Percentiles rank a stretch among this genome's conserved stretches.
Evolutionary conservation across 2,888 invertebrate genomes (phyloP).

Genomic region (Phrixothrix hirtus): DNA sequence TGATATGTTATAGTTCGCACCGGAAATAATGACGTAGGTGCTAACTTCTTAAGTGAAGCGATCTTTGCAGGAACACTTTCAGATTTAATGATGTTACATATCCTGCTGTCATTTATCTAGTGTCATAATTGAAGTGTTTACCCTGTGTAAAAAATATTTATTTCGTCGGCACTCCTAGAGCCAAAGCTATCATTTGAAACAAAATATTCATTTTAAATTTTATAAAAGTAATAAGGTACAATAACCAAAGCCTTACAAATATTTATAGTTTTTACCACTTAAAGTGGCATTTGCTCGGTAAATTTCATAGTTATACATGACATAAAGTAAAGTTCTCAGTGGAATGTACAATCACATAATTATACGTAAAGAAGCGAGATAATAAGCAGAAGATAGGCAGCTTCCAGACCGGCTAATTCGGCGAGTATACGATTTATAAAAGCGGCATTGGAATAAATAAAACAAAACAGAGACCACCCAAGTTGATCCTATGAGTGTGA

Average conservation of each 20-base stretch:
- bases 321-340: conserved; percentile 13
- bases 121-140: too few species aligned
- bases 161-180: too few species aligned
- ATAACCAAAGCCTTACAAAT: too few species aligned
- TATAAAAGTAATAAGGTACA: too few species aligned
- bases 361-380: conserved; percentile 39
- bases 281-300: neutral
- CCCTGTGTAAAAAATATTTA: too few species aligned
- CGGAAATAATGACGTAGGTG: too few species aligned
- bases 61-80: too few species aligned
- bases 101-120: neutral
- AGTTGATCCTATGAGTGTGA: conserved; percentile 53
- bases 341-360: conserved; percentile 36
- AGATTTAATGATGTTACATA: too few species aligned
- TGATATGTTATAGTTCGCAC: too few species aligned
- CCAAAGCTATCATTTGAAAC: neutral
- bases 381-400: conserved; percentile 39
- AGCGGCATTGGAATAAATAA: conserved; percentile 47
- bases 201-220: neutral
- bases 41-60: too few species aligned
- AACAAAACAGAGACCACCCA: conserved; percentile 57
- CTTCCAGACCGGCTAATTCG: conserved; percentile 39
- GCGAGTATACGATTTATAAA: conserved; percentile 39
- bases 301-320: conserved; percentile 8
- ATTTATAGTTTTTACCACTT: neutral